Conservation (phyloP, 2,113 vertebrate species). For the Saccopteryx bilineata region DNA sequence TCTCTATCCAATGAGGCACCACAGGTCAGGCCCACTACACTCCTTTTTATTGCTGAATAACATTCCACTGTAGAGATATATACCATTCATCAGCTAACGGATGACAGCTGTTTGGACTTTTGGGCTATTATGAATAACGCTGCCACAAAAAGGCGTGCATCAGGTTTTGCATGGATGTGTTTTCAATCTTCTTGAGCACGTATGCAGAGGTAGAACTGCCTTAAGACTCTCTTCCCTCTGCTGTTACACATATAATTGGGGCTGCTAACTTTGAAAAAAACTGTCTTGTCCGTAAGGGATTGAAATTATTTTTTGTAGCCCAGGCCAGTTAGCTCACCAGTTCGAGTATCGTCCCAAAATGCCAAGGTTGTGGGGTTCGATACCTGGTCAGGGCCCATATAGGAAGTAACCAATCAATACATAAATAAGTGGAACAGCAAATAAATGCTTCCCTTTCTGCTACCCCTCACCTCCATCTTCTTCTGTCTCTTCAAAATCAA, state of each 20-base stretch:
- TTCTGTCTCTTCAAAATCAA: too few relatives aligned
- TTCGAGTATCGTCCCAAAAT: too few relatives aligned
- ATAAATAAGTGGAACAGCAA: too few relatives aligned
- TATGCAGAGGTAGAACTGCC: neutral
- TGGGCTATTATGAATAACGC: neutral
- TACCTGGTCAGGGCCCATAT: too few relatives aligned
- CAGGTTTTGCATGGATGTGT: neutral
- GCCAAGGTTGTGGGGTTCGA: too few relatives aligned
- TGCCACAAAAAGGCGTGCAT: neutral
- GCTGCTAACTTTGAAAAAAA: constrained; percentile 31
- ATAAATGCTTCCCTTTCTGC: too few relatives aligned
- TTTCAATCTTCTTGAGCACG: constrained; percentile 10
- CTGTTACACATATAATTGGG: constrained; percentile 30
- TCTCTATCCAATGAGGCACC: too few relatives aligned
- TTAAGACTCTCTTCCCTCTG: neutral
- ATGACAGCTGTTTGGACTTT: neutral
- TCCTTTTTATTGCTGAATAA: constrained; percentile 39
- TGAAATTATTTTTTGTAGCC: neutral
- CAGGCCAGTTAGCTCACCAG: too few relatives aligned
- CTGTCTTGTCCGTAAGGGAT: constrained; percentile 24
- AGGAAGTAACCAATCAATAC: too few relatives aligned
- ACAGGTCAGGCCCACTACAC: neutral
- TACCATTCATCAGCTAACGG: neutral
- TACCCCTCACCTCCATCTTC: too few relatives aligned
- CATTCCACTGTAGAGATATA: neutral